Conservation (phyloP, 2,113 vertebrate genomes). For the Rhinoderma darwinii region DNA sequence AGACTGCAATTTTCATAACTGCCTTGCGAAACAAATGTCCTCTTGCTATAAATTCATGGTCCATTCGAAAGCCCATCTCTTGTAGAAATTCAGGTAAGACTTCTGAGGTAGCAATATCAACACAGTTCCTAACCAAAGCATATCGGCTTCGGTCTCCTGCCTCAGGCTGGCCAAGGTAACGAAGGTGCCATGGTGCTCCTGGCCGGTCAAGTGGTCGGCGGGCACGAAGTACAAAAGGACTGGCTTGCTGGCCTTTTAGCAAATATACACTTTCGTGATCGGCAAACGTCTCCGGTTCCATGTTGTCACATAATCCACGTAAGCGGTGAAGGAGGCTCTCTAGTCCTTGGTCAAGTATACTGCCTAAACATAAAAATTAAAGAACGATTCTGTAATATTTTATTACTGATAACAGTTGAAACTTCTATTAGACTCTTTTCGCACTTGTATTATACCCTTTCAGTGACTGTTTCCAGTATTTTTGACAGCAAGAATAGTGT, state of each 20-base stretch:
- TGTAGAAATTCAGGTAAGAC: conserved; percentile 91
- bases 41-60: conserved; percentile 94
- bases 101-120: conserved; percentile 92
- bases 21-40: conserved; percentile 95
- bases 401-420: not conserved
- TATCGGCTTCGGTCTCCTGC: conserved; percentile 94
- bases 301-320: conserved; percentile 94
- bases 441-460: not conserved
- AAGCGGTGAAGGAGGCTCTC: conserved; percentile 94
- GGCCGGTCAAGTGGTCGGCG: conserved; percentile 86
- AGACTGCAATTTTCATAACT: conserved; percentile 92
- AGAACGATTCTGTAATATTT: not conserved
- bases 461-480: too few species aligned
- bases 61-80: conserved; percentile 99
- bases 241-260: conserved; percentile 95
- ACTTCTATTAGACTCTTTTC: not conserved
- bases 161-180: conserved; percentile 94
- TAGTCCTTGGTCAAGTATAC: conserved; percentile 91
- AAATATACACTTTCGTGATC: conserved; percentile 97
- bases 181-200: conserved; percentile 89
- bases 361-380: conserved; percentile 73
- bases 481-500: not conserved
- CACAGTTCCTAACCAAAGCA: conserved; percentile 90
- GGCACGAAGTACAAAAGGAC: conserved; percentile 92
- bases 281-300: conserved; percentile 91